Evolutionary conservation across 2,888 invertebrate genomes (phyloP).

Genomic region (Slavum lentiscoides): DNA sequence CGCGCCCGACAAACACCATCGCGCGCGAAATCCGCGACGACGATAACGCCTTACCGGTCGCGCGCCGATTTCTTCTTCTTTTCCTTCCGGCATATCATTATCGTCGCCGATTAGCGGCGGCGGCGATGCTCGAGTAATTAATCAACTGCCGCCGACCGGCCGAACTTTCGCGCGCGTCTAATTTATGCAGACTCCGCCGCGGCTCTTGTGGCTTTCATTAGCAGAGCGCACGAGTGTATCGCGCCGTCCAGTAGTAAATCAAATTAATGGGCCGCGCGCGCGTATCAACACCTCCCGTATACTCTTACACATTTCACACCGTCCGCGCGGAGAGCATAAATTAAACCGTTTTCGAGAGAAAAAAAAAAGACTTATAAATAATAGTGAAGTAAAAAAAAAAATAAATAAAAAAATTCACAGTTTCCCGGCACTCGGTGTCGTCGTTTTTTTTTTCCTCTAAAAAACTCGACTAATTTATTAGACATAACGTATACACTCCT

Average conservation of each 20-base stretch:
- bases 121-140: slow-evolving; percentile 27
- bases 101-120: neutral
- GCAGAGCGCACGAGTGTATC: slow-evolving; percentile 11
- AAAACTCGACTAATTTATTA: slow-evolving; percentile 36
- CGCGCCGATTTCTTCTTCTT: no score
- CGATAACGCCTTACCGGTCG: no score
- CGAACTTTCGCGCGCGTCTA: slow-evolving; percentile 24
- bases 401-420: neutral
- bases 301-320: neutral
- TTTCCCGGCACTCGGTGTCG: neutral
- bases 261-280: slow-evolving; percentile 49
- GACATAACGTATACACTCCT: no score
- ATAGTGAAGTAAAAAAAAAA: neutral
- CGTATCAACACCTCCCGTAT: slow-evolving; percentile 41
- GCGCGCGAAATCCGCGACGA: no score
- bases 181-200: slow-evolving; percentile 41
- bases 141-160: slow-evolving; percentile 7
- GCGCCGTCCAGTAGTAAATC: slow-evolving; percentile 38
- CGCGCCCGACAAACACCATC: no score
- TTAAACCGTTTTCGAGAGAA: slow-evolving; percentile 38
- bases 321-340: slow-evolving; percentile 9
- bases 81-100: neutral
- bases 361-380: neutral
- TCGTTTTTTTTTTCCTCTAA: neutral
- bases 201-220: slow-evolving; percentile 43